Evolutionary conservation across 1,140 invertebrate species (phyloP).

Genomic region (Drosophila obscura): DNA sequence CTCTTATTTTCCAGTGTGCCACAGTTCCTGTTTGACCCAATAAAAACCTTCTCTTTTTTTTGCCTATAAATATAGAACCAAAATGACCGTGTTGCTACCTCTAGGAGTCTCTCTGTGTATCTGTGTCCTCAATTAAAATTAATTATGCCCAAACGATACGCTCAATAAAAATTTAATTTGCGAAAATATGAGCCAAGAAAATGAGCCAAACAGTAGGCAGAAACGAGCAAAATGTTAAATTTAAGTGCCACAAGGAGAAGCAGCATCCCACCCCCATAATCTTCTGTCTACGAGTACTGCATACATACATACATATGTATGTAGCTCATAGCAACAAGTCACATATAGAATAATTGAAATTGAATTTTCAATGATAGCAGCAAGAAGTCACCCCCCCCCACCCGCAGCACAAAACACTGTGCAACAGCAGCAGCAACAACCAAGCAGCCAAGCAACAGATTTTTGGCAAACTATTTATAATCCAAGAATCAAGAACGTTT

Average conservation of each 20-base stretch:
- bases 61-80: conserved; percentile 36
- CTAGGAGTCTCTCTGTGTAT: conserved; percentile 19
- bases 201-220: conserved; percentile 46
- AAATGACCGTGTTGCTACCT: conserved; percentile 23
- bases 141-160: conserved; percentile 83
- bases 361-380: conserved; percentile 78
- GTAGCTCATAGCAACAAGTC: conserved; percentile 1
- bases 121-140: conserved; percentile 81
- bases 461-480: conserved; percentile 78
- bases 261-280: no score
- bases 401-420: conserved; percentile 4
- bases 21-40: conserved; percentile 22
- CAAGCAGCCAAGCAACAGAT: conserved; percentile 38
- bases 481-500: conserved; percentile 48
- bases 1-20: neutral
- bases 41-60: neutral
- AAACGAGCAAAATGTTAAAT: conserved; percentile 60
- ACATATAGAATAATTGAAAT: conserved; percentile 70
- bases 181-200: conserved; percentile 79
- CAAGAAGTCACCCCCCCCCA: conserved; percentile 27
- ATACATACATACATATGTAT: conserved; percentile 22
- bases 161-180: conserved; percentile 83
- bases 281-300: no score
- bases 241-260: conserved; percentile 54
- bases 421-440: neutral